A percentile compares a stretch with the other conserved stretches of the same genome.
Conservation (phyloP, 1,140 invertebrate species). For the Drosophila prosaltans region DNA sequence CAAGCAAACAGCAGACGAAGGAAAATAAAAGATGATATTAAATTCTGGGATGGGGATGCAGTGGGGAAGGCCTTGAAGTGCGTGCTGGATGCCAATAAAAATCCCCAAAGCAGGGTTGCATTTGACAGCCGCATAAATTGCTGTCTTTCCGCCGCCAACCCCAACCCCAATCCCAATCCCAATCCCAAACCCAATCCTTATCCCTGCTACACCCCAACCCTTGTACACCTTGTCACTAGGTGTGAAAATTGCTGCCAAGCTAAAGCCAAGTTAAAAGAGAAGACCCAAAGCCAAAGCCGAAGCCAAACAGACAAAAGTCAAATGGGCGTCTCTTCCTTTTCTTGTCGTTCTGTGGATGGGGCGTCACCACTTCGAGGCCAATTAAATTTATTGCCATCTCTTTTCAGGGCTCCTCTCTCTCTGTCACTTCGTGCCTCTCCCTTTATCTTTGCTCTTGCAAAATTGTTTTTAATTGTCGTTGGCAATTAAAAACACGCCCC, state of each 20-base stretch:
- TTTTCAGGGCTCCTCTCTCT: constrained; percentile 8
- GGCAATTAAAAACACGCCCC: constrained; percentile 77
- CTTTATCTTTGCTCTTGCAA: constrained; percentile 57
- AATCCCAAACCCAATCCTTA: constrained; percentile 9
- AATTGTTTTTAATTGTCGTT: constrained; percentile 79
- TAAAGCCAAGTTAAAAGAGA: constrained; percentile 31
- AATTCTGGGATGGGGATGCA: neutral
- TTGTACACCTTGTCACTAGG: constrained; percentile 68
- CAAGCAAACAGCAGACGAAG: constrained; percentile 46
- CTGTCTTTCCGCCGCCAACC: constrained; percentile 33
- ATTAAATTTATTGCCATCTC: constrained; percentile 77
- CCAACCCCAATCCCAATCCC: constrained; percentile 8
- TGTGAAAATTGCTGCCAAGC: constrained; percentile 65
- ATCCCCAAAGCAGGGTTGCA: constrained; percentile 68
- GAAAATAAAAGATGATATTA: neutral
- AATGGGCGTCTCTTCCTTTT: constrained; percentile 37
- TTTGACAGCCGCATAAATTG: constrained; percentile 79
- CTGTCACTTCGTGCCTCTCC: neutral
- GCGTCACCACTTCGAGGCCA: constrained; percentile 65
- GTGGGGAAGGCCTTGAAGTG: constrained; percentile 26
- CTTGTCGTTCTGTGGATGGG: constrained; percentile 17
- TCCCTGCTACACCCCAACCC: constrained; percentile 3
- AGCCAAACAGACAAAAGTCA: constrained; percentile 48
- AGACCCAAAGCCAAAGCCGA: neutral
- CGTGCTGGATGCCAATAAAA: constrained; percentile 76